Evolutionary conservation across 2,797 vertebrate species (phyloP).

Genomic region (Setipinna tenuifilis): DNA sequence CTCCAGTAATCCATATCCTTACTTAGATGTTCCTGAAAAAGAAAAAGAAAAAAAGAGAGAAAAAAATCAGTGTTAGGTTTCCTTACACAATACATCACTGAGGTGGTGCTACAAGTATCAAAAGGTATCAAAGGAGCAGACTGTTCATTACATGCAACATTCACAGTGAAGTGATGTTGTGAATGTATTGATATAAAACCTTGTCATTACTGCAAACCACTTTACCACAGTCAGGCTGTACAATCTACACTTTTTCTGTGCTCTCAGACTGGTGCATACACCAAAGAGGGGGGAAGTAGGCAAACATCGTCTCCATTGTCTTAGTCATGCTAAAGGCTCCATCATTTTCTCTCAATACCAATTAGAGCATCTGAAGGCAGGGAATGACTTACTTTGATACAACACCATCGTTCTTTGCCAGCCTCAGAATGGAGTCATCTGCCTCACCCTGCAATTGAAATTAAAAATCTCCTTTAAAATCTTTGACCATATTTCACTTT

Average conservation of each 20-base stretch:
- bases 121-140: neutral
- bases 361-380: neutral
- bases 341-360: neutral
- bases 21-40: constrained; percentile 71
- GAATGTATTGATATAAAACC: neutral
- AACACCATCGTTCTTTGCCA: constrained; percentile 86
- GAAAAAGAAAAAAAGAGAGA: neutral
- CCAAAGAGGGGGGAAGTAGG: no score
- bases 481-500: neutral
- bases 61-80: neutral
- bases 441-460: constrained; percentile 85
- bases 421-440: constrained; percentile 93
- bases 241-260: no score
- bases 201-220: neutral
- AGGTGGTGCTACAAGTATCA: neutral
- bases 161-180: neutral
- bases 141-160: neutral
- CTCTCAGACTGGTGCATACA: no score
- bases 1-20: constrained; percentile 38
- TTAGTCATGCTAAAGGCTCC: no score
- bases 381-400: constrained; percentile 86
- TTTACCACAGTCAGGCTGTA: neutral
- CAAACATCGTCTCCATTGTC: no score
- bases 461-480: neutral
- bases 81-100: neutral